Evolutionary conservation across 2,797 vertebrate species (phyloP).

Genomic region (Limosa lapponica): DNA sequence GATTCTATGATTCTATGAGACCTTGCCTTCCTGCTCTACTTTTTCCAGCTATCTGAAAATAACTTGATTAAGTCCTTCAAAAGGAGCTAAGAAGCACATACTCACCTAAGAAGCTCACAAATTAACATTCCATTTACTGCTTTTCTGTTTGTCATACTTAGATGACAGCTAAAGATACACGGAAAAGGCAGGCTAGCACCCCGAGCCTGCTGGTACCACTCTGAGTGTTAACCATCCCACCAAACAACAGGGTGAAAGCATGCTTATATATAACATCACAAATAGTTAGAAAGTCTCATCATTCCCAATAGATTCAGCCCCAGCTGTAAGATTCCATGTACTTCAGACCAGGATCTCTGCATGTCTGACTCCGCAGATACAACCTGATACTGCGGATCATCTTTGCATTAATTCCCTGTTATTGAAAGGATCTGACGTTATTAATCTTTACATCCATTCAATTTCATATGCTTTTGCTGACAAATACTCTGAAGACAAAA

Average conservation of each 20-base stretch:
- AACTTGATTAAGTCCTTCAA: not conserved
- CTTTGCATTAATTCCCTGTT: not conserved
- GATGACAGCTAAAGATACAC: not conserved
- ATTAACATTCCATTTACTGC: not conserved
- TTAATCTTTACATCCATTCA: not conserved
- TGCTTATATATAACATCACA: not conserved
- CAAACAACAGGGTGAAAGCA: not conserved
- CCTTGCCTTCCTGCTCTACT: not conserved
- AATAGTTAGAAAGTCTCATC: not conserved
- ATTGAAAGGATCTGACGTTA: not conserved
- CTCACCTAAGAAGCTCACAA: not conserved
- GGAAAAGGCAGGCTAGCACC: not conserved
- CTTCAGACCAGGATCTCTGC: not conserved
- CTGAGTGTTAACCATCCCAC: not conserved
- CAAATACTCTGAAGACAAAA: slow-evolving; percentile 10
- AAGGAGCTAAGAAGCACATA: not conserved
- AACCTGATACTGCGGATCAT: not conserved
- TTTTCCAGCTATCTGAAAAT: not conserved
- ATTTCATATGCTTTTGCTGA: not conserved
- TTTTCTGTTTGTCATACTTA: not conserved
- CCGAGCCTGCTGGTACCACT: not conserved
- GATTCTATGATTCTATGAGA: too few species aligned
- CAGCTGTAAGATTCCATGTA: not conserved
- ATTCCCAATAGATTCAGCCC: not conserved
- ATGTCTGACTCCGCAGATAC: not conserved